Conservation (phyloP, 2,113 vertebrate species). For the Pteronura brasiliensis region DNA sequence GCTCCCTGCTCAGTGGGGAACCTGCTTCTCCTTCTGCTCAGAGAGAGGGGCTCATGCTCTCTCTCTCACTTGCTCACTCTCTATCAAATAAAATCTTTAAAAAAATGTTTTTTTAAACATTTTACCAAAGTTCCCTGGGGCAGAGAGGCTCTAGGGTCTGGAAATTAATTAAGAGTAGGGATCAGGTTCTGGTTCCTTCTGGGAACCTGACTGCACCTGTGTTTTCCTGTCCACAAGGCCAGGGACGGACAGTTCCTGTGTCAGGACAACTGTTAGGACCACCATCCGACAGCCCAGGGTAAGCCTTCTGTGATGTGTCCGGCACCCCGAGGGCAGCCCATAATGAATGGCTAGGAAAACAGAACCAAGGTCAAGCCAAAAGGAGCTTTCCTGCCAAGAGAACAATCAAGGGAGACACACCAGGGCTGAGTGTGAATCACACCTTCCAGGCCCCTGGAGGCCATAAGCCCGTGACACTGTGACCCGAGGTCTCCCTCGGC, state of each 20-base stretch:
- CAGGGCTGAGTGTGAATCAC: neutral
- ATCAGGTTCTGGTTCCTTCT: neutral
- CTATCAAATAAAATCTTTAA: too few relatives aligned
- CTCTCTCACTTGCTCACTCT: too few relatives aligned
- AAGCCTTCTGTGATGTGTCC: neutral
- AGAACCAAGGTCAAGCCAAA: neutral
- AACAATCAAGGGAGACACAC: neutral
- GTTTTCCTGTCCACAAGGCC: neutral
- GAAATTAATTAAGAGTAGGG: neutral
- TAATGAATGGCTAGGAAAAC: neutral
- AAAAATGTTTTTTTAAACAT: neutral
- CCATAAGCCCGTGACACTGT: fast-evolving
- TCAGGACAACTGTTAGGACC: fast-evolving
- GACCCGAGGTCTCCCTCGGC: neutral
- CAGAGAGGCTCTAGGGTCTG: neutral
- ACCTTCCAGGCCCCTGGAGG: neutral
- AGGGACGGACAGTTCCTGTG: fast-evolving
- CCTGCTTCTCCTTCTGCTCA: too few relatives aligned
- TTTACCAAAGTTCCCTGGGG: neutral
- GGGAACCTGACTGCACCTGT: neutral
- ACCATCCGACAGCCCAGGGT: fast-evolving
- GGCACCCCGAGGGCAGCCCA: too few relatives aligned
- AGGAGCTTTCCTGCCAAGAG: neutral
- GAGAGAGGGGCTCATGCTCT: too few relatives aligned
- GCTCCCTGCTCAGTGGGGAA: too few relatives aligned